Conservation (phyloP, 2,797 vertebrate species). For the Tapera naevia region DNA sequence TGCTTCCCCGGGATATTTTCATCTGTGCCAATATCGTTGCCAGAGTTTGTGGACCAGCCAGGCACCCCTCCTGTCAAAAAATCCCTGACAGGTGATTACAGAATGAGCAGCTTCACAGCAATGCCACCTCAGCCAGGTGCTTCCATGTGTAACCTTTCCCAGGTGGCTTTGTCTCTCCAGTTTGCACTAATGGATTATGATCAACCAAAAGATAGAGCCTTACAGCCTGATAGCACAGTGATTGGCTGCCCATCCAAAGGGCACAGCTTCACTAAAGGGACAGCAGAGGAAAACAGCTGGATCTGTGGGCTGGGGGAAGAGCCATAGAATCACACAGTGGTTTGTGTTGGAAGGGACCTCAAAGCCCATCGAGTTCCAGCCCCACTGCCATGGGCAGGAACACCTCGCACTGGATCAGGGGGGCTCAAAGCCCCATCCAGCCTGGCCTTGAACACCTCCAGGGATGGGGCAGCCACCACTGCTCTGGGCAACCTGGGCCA, state of each 20-base stretch:
- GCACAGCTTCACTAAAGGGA: neutral
- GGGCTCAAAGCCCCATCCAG: no score
- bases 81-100: neutral
- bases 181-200: neutral
- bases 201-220: neutral
- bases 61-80: accelerated
- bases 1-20: neutral
- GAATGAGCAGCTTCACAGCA: neutral
- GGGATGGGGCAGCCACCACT: no score
- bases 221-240: neutral
- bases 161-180: neutral
- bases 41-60: neutral
- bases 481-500: no score
- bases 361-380: no score
- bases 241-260: neutral
- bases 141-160: neutral
- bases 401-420: no score
- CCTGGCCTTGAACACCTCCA: no score
- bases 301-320: neutral
- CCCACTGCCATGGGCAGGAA: no score
- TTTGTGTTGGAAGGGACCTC: no score
- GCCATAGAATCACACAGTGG: no score
- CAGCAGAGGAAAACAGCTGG: neutral
- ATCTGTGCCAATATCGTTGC: neutral
- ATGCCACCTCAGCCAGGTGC: neutral